Base-by-base conservation (phyloP, 2,888 invertebrate species). In the Cheilosia urbana region DNA sequence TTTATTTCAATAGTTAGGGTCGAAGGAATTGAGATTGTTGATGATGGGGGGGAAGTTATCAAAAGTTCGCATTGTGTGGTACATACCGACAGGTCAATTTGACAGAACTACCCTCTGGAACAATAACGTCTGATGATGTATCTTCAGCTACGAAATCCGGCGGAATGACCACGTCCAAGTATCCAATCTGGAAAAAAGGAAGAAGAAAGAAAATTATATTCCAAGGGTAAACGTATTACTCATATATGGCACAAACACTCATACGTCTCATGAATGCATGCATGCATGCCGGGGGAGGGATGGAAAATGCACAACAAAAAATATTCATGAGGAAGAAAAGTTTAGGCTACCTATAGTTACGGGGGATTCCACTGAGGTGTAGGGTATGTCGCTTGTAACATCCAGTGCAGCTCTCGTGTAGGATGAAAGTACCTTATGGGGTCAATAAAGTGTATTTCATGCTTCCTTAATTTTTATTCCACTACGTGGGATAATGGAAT, bases 101-200 rank as follows among this genome's bases (percentile, higher is more conserved):
- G 13, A 94, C 95, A 0, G 94, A 94, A 45, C 96, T 96, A 69
- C 97, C 97, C 93, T 98, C 98, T 30, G 96, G 95, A 37, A 97
- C 96, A 94, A 96, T 96, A 15, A 97, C 94, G 91, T 98, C 98
- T 0, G 97, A 96, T n/a, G 97, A 97, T 30, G 97, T 97, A 90
- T 97, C 97, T 90, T 96, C 96, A 19, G 95, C 91, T 85, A 97
- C 94, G 89, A 98, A 97, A 92, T 98, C 97, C n/a, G 98, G 98
- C 40, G 98, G 97, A 88, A 98, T 95, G 30, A 97, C 96, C 68
- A 98, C 97, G 88, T 97, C 96, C 88, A 98, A 93, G 91, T 94
- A 95, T 37, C 97, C 97, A 93, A 96, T 95, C 97, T 97, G 93
- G 62, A 76, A 77, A 49, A 60, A 75, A 40, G 68, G 40, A 21